A percentile compares a stretch with the other conserved stretches of the same genome.
Conservation (phyloP, 2,888 invertebrate species). For the Alloscopus bannaensis region DNA sequence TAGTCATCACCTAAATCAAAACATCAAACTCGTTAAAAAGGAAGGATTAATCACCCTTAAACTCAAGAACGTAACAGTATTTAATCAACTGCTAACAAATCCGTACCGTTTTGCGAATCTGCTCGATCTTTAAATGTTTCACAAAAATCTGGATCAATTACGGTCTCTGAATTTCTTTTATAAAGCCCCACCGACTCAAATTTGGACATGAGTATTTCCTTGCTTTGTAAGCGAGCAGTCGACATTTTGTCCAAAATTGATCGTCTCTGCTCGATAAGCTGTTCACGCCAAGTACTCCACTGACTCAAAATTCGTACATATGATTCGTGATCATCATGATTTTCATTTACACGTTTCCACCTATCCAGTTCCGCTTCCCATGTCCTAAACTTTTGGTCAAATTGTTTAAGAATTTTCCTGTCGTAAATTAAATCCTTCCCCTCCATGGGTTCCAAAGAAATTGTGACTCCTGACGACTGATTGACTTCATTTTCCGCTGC, state of each 20-base stretch:
- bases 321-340: constrained; percentile 66
- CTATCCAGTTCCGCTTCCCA: constrained; percentile 72
- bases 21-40: background rate
- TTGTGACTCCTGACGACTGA: constrained; percentile 5
- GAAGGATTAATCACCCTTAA: background rate
- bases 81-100: background rate
- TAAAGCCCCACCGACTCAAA: constrained; percentile 13
- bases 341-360: constrained; percentile 68
- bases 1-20: background rate
- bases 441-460: constrained; percentile 47
- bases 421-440: constrained; percentile 65
- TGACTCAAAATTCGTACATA: constrained; percentile 68
- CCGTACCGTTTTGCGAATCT: background rate
- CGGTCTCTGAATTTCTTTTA: background rate
- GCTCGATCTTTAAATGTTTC: background rate
- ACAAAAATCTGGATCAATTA: background rate
- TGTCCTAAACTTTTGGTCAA: constrained; percentile 70
- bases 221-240: constrained; percentile 54
- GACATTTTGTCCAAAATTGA: constrained; percentile 70
- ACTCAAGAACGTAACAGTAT: background rate
- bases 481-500: background rate
- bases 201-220: constrained; percentile 41
- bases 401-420: constrained; percentile 66
- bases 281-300: constrained; percentile 66
- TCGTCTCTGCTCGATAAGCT: constrained; percentile 68